A percentile compares a stretch with the other conserved stretches of the same genome.
phyloP scores from a whole-genome alignment of 2,888 invertebrate genomes.

The Drosophila mulleri region DNA sequence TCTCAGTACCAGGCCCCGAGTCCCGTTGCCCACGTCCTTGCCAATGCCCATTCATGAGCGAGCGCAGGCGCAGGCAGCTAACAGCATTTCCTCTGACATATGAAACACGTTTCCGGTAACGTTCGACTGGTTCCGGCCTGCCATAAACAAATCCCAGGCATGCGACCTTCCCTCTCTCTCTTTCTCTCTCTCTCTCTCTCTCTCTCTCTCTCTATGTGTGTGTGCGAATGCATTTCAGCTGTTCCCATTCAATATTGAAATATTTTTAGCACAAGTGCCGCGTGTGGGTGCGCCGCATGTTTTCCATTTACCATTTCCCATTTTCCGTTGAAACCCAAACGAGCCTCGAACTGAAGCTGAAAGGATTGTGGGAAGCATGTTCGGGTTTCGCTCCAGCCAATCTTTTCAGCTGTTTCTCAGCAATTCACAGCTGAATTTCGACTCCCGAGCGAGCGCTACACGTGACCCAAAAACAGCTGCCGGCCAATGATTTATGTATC shows the following conservation, averaged over 20 bases:
- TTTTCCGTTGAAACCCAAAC: conserved; percentile 40
- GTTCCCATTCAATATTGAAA: conserved; percentile 45
- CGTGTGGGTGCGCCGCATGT: conserved; percentile 46
- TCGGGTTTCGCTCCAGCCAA: conserved; percentile 16
- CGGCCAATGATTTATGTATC: conserved; percentile 44
- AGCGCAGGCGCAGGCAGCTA: conserved; percentile 4
- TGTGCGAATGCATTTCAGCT: conserved; percentile 57
- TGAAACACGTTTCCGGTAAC: conserved; percentile 66
- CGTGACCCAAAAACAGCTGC: conserved; percentile 56
- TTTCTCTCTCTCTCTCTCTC: no score
- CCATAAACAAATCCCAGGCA: conserved; percentile 50
- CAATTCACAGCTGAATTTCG: conserved; percentile 42
- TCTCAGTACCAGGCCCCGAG: not conserved
- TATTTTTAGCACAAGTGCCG: conserved; percentile 67
- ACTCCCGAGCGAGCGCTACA: conserved; percentile 14
- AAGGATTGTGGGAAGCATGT: conserved; percentile 48
- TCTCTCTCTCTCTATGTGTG: not conserved
- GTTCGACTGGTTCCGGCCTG: conserved; percentile 42
- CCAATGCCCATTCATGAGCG: conserved; percentile 20
- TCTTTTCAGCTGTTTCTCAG: conserved; percentile 45
- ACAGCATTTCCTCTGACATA: conserved; percentile 50
- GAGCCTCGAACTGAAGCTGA: conserved; percentile 11
- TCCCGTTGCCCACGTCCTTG: conserved; percentile 17
- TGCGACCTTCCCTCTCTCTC: conserved; percentile 9
- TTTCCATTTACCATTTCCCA: conserved; percentile 14